Base-by-base conservation (phyloP, 2,797 vertebrate species). In the Spondyliosoma cantharus region DNA sequence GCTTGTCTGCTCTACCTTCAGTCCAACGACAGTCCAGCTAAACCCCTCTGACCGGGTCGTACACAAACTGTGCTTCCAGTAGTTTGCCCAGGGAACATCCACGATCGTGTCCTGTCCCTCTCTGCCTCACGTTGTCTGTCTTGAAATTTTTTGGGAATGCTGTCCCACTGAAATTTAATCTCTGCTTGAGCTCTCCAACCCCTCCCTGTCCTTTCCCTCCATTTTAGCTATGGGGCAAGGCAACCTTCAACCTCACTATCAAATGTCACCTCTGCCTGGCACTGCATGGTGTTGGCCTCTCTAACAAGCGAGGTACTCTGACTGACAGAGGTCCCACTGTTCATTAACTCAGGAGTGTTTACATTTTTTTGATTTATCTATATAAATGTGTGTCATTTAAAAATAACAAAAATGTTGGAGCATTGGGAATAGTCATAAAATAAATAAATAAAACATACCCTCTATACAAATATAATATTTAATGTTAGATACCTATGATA, bases 91-190 rank as follows among this genome's bases (percentile, higher is more conserved):
- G 25, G 60, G 68, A 86, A 83, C 87, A 87, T 82, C 82, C 78
- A 82, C 71, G 16, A 53, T 83, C 71, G 59, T 60, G 61, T 78
- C 82, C 78, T 12, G 72, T 86, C 75, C 62, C 86, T 82, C 46
- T 22, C 83, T 80, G 88, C 78, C 87, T 86, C 82, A 87, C 60
- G 87, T 81, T 90, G 87, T 90, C 86, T 32, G 87, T 82, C 89
- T 87, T 81, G 74, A 90, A 86, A 71, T 86, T 90, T 89, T 91
- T 91, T 74, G 80, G 89, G 82, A 93, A 93, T 91, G 93, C 93
- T 93, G 93, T 89, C 89, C 86, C 81, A 92, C 89, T 91, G 94
- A 93, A 94, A 94, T 94, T 89, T 50, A 92, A 94, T 92, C 89
- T 80, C 46, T 46, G 62, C 57, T 50, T 17, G 50, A 86, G 75